Conservation (phyloP, 2,888 invertebrate genomes). For the Rhaphigaster nebulosa region DNA sequence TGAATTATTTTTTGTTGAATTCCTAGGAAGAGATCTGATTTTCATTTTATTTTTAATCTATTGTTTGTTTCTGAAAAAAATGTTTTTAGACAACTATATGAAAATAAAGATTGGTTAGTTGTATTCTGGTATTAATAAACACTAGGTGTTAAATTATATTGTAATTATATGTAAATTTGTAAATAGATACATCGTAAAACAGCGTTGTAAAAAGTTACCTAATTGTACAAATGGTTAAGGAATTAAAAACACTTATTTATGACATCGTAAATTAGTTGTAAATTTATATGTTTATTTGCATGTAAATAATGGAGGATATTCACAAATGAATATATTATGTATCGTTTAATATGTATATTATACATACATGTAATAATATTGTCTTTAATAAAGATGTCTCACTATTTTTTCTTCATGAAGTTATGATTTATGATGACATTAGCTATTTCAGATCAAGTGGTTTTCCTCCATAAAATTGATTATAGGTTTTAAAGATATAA, state of each 20-base stretch:
- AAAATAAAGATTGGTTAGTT: not conserved
- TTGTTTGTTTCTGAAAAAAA: not conserved
- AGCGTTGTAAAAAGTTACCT: conserved; percentile 53
- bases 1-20: not conserved
- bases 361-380: conserved; percentile 47
- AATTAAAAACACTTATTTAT: conserved; percentile 20
- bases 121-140: not conserved
- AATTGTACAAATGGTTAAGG: conserved; percentile 48
- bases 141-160: not conserved
- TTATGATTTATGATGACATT: not conserved
- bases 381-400: conserved; percentile 56
- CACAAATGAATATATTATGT: conserved; percentile 39
- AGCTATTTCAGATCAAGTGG: not conserved
- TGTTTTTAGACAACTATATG: not conserved
- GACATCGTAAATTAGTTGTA: conserved; percentile 41
- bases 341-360: conserved; percentile 52
- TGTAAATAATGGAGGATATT: conserved; percentile 53
- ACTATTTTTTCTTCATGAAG: conserved; percentile 33
- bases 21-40: not conserved
- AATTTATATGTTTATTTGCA: conserved; percentile 40
- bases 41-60: not conserved
- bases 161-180: conserved; percentile 39
- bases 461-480: not conserved
- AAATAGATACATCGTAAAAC: not conserved
- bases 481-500: too few species aligned